Evolutionary conservation across 2,888 invertebrate species (phyloP), one percentile per base, ranked within the genome.

Genomic region (Drepana falcataria): DNA sequence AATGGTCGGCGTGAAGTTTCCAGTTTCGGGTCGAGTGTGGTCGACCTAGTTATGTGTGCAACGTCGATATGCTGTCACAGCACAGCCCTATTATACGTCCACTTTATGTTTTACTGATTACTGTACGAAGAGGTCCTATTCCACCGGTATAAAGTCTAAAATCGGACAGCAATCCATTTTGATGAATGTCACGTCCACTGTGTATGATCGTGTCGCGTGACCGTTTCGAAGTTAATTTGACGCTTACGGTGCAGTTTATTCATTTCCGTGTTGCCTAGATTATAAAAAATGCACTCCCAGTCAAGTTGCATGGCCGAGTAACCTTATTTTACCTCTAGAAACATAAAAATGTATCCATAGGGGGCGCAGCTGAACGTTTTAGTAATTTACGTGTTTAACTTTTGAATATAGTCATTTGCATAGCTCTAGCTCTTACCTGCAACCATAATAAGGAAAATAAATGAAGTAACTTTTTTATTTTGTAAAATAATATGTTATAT

Each of bases 1-100:
- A 75, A 75, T 73, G 68, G 69, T 64, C 62, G 64, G 64, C 59
- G 74, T 68, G 68, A 68, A 70, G 69, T 65, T 62, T 66, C 21
- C 63, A 68, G 73, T 79, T 77, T 75, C 64, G 71, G 81, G 81
- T 84, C 81, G 82, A 86, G 85, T 79, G 76, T 68, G 66, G 65
- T 69, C 73, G 75, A 79, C 86, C 85, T 71, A 85, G 81, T 83
- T 83, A 76, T 69, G 56, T 69, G 69, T 66, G 71, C 73, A 68
- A 74, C 72, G 79, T 82, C 84, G 78, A 84, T 81, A 79, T 73
- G 75, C 76, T 79, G 77, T 75, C 73, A 74, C 76, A 73, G 74
- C 77, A 71, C 66, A 21, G 21, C 21, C 21, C 21, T 21, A 21
- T 21, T 62, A 67, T 60, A 63, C 61, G 44, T 49, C 48, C 57